Evolutionary conservation across 2,797 vertebrate species (phyloP).

Genomic region (Semotilus atromaculatus): DNA sequence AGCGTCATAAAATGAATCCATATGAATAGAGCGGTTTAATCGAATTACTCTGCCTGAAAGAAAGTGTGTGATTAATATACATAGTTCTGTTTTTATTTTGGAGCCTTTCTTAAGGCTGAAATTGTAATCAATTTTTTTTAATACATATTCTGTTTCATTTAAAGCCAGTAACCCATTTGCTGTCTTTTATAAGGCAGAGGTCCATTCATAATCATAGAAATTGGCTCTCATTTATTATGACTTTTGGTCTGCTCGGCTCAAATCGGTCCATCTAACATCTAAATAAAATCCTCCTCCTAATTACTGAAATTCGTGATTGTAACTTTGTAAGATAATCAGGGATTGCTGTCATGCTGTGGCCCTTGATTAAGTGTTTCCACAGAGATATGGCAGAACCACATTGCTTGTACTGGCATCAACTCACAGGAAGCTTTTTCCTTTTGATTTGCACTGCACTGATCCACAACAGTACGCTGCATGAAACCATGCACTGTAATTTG

Average conservation of each 20-base stretch:
- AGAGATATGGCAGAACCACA: slow-evolving; percentile 37
- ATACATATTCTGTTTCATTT: not conserved
- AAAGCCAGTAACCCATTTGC: slow-evolving; percentile 12
- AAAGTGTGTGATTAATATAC: not conserved
- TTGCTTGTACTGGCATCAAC: slow-evolving; percentile 7
- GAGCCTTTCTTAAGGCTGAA: not conserved
- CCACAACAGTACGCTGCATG: slow-evolving; percentile 4
- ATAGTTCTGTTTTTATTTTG: not conserved
- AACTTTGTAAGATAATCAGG: slow-evolving; percentile 25
- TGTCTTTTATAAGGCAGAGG: slow-evolving; percentile 15
- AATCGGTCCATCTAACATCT: slow-evolving; percentile 12
- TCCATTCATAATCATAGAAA: slow-evolving; percentile 6
- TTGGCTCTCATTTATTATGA: slow-evolving; percentile 19
- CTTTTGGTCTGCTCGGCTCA: not conserved
- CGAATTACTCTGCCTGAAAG: not conserved
- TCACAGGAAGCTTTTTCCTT: not conserved
- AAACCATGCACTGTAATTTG: slow-evolving; percentile 14
- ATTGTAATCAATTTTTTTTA: slow-evolving; percentile 2
- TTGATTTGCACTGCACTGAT: slow-evolving; percentile 32
- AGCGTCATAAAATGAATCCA: not conserved
- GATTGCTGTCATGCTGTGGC: slow-evolving; percentile 36
- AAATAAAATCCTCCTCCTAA: slow-evolving; percentile 41
- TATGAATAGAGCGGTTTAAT: not conserved
- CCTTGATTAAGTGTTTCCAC: slow-evolving; percentile 42
- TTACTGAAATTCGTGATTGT: slow-evolving; percentile 15